phyloP scores from a whole-genome alignment of 2,888 invertebrate genomes.

The Alsophila aescularia region DNA sequence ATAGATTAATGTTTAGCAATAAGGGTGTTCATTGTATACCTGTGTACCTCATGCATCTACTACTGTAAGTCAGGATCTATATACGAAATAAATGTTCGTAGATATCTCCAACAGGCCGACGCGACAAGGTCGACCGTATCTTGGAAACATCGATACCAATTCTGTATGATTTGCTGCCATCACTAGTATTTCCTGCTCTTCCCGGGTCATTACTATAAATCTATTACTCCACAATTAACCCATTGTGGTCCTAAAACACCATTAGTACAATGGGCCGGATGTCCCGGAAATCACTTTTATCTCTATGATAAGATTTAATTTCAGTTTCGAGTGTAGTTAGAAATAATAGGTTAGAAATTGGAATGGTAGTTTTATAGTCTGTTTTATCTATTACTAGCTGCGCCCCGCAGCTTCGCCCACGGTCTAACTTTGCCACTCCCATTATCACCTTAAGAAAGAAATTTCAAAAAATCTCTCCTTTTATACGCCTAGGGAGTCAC shows the following conservation, averaged over 20 bases:
- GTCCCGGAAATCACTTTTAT: slow-evolving; percentile 25
- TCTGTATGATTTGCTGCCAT: background rate
- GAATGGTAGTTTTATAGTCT: background rate
- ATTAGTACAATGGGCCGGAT: slow-evolving; percentile 30
- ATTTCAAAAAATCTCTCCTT: too few species aligned
- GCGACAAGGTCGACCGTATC: background rate
- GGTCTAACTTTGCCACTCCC: too few species aligned
- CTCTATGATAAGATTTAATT: slow-evolving; percentile 20
- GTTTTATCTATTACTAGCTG: background rate
- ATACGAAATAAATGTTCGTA: too few species aligned
- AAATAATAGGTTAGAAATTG: background rate
- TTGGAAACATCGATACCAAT: background rate
- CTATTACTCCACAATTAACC: slow-evolving; percentile 33
- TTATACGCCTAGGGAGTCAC: too few species aligned
- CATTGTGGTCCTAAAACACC: slow-evolving; percentile 23
- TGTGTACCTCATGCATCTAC: too few species aligned
- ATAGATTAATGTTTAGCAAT: too few species aligned
- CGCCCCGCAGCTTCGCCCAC: too few species aligned
- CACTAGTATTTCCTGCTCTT: slow-evolving; percentile 9
- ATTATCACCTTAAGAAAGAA: too few species aligned
- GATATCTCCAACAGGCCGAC: too few species aligned
- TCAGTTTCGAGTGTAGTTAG: slow-evolving; percentile 1
- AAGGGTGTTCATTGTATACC: too few species aligned
- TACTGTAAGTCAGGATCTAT: too few species aligned
- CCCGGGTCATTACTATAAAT: slow-evolving; percentile 28